Conservation (phyloP, 2,797 vertebrate species). For the Sitta carolinensis region DNA sequence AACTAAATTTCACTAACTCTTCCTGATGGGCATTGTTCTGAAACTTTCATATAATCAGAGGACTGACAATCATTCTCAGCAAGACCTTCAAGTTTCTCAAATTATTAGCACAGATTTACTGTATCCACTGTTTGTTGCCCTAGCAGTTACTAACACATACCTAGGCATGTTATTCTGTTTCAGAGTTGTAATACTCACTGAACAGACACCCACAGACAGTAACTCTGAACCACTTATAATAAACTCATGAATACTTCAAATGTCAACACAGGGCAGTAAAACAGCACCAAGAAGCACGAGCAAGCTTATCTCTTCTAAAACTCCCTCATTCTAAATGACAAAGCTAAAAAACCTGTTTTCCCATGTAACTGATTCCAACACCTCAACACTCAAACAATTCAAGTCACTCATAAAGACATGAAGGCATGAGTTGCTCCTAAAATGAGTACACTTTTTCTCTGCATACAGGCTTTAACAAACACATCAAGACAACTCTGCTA, state of each 20-base stretch:
- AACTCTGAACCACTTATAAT: not conserved
- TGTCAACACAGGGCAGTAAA: not conserved
- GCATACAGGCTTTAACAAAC: not conserved
- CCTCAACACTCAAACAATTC: not conserved
- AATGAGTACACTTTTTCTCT: not conserved
- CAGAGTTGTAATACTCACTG: not conserved
- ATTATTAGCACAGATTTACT: not conserved
- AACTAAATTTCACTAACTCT: not conserved
- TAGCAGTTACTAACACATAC: not conserved
- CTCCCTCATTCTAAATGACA: not conserved
- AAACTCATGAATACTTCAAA: not conserved
- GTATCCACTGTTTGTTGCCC: not conserved
- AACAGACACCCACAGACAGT: fast-evolving
- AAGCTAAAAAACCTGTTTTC: not conserved
- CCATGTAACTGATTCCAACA: not conserved
- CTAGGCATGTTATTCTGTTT: not conserved
- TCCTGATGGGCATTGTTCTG: not conserved
- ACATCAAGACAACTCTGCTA: not conserved
- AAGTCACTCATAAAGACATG: not conserved
- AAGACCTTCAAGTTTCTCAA: not conserved
- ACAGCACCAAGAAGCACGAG: not conserved
- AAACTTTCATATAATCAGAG: not conserved
- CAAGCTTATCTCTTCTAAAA: not conserved
- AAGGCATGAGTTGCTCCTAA: not conserved
- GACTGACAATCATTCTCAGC: not conserved